phyloP scores from a whole-genome alignment of 2,888 invertebrate species.

The Phyllotreta cruciferae region DNA sequence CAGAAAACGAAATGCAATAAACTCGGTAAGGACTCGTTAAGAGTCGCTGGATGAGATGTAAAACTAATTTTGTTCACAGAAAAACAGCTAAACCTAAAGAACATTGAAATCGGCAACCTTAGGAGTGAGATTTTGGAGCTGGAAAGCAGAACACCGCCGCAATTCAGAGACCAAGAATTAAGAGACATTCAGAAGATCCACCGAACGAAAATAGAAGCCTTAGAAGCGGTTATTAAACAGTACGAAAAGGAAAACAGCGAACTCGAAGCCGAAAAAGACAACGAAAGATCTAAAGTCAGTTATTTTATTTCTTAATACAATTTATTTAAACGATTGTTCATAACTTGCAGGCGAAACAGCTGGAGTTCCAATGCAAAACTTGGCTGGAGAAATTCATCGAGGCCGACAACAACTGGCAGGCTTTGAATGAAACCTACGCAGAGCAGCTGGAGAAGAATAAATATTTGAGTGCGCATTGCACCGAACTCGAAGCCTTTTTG shows the following conservation, averaged over 20 bases:
- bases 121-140: constrained; percentile 52
- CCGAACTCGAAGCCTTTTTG: constrained; percentile 59
- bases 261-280: constrained; percentile 63
- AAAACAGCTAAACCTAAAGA: constrained; percentile 57
- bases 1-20: constrained; percentile 64
- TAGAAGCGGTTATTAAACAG: constrained; percentile 64
- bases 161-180: constrained; percentile 50
- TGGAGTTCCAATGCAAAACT: constrained; percentile 52
- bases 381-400: constrained; percentile 53
- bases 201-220: constrained; percentile 62
- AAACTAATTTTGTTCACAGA: constrained; percentile 42
- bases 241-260: constrained; percentile 64
- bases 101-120: constrained; percentile 56
- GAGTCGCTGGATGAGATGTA: no score
- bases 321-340: background rate
- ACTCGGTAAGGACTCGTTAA: no score
- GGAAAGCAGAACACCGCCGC: constrained; percentile 51
- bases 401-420: constrained; percentile 49
- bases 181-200: constrained; percentile 53
- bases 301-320: background rate
- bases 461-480: constrained; percentile 49
- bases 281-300: constrained; percentile 58
- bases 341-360: constrained; percentile 56
- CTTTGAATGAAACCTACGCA: constrained; percentile 46
- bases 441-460: constrained; percentile 50